Base-by-base conservation (phyloP, 2,888 invertebrate species). In the Callosobruchus maculatus region DNA sequence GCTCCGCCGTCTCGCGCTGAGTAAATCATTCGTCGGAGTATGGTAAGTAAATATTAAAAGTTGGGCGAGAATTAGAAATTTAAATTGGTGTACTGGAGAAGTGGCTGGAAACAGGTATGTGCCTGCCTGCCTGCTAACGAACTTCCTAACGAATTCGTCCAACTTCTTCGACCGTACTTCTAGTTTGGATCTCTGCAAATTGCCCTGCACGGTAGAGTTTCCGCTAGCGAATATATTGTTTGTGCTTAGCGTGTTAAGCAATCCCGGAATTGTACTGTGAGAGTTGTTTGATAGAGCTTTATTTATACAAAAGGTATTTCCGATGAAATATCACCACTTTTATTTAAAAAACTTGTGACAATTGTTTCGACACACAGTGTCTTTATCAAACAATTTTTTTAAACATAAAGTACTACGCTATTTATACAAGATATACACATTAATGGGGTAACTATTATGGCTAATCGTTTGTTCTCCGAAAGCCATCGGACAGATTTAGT, bases 1-100 rank as follows among this genome's bases (percentile, higher is more conserved):
- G 70, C 30, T 21, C 20, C 70, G 20, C 70, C 21, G 20, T 71
- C 75, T 76, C 67, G 72, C 73, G 76, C 77, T 80, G 79, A 78
- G 80, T 78, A 80, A 80, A 80, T 80, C 77, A 78, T 80, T 79
- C 79, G 75, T 76, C 66, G 72, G 67, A 67, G 75, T 74, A 78
- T 77, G 77, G 76, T 76, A 75, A 78, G 78, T 76, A 78, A 80
- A 78, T 77, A 78, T 77, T 79, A 75, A 78, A 80, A 80, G 76
- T 80, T 80, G 77, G 69, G 74, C 72, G 76, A 74, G 74, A 79
- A 78, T 80, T 78, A 78, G 75, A 76, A 77, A 78, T 80, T 78
- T 75, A 80, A 80, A 79, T 80, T 74, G 76, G 49, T 13, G 13
- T 49, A 49, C 49, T 13, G 22, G 30, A 67, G 66, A 66, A 49